Evolutionary conservation across 2,113 vertebrate genomes (phyloP).

Genomic region (Corythaixoides concolor): DNA sequence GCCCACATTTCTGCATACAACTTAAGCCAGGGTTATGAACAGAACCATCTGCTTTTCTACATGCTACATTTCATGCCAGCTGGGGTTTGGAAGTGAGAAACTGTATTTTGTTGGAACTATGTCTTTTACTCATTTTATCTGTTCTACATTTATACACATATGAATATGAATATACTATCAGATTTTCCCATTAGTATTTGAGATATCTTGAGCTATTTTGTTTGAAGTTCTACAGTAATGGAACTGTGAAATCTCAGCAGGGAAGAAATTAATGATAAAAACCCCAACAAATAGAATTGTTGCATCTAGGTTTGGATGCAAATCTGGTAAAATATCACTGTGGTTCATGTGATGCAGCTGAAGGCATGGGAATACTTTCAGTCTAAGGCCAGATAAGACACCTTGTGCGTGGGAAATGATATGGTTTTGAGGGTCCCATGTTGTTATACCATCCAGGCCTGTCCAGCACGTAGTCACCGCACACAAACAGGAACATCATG

Average conservation of each 20-base stretch:
- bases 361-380: neutral
- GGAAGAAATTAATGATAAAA: neutral
- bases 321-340: neutral
- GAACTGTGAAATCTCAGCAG: neutral
- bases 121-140: neutral
- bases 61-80: neutral
- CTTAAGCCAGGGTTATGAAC: neutral
- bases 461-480: neutral
- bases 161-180: neutral
- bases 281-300: neutral
- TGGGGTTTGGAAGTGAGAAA: neutral
- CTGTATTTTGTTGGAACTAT: neutral
- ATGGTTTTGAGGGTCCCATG: neutral
- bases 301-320: neutral
- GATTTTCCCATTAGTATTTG: neutral
- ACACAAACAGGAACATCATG: neutral
- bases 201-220: neutral
- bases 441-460: neutral
- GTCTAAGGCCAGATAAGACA: neutral
- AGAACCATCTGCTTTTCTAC: neutral
- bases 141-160: neutral
- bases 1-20: neutral
- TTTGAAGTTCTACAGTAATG: neutral
- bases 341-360: neutral
- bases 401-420: neutral